Conservation (phyloP, 2,797 vertebrate species). For the Merluccius polli region DNA sequence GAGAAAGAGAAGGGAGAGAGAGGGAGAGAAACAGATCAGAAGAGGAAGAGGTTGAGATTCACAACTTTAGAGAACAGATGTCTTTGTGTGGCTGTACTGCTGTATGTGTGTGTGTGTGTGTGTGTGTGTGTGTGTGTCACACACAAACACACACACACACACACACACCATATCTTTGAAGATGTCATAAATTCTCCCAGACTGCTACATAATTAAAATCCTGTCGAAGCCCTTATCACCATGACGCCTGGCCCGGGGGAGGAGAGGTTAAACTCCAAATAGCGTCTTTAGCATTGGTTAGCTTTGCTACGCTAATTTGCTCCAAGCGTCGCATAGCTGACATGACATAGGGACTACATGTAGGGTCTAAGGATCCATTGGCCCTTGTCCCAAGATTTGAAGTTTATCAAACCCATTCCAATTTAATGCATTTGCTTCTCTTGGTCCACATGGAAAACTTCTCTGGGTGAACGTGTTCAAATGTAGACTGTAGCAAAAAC, state of each 20-base stretch:
- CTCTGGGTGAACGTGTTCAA: background rate
- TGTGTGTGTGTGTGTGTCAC: too few species aligned
- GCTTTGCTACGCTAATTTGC: background rate
- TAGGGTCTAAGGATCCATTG: background rate
- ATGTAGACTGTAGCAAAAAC: too few species aligned
- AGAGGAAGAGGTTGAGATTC: background rate
- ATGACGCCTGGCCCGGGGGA: background rate
- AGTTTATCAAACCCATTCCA: too few species aligned
- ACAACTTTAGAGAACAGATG: background rate
- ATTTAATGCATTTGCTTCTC: background rate
- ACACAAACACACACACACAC: background rate
- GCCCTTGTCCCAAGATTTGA: background rate
- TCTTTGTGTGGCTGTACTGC: background rate
- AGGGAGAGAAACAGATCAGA: background rate
- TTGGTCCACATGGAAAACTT: background rate
- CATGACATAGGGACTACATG: background rate
- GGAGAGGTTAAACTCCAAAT: background rate
- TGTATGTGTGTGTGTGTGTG: background rate
- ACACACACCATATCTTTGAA: background rate
- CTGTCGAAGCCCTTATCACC: background rate
- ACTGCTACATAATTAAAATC: slow-evolving; percentile 3
- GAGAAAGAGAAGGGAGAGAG: background rate
- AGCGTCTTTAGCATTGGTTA: background rate
- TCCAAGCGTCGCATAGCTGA: background rate
- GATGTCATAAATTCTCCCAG: background rate